A percentile compares a stretch with the other conserved stretches of the same genome.
Conservation (phyloP, 1,140 invertebrate species). For the Saccostrea glomerata region DNA sequence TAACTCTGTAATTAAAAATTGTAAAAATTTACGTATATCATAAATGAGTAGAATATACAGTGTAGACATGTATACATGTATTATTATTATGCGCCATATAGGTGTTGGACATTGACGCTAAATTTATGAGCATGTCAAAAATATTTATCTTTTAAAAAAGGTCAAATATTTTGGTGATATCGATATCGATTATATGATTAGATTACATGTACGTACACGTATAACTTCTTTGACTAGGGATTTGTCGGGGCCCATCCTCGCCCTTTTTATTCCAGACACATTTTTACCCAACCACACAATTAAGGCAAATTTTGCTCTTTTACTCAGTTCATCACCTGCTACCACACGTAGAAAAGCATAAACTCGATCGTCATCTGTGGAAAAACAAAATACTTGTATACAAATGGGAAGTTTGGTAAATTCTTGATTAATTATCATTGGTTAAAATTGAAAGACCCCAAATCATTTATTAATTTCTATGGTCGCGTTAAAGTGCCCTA, state of each 20-base stretch:
- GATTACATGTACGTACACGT: constrained; percentile 82
- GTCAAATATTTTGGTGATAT: too few species aligned
- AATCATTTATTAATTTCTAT: too few species aligned
- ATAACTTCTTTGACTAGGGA: constrained; percentile 87
- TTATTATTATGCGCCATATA: too few species aligned
- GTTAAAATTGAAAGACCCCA: background rate
- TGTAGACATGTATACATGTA: too few species aligned
- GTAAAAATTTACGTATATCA: background rate
- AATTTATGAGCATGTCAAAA: too few species aligned
- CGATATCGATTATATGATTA: background rate
- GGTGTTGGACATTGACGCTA: too few species aligned
- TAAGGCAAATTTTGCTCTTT: constrained; percentile 88
- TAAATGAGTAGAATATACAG: too few species aligned
- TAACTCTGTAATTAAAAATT: constrained; percentile 61
- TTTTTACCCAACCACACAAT: constrained; percentile 87
- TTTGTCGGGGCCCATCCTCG: constrained; percentile 90
- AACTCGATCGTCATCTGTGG: constrained; percentile 84
- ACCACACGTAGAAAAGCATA: constrained; percentile 86
- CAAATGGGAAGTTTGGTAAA: too few species aligned
- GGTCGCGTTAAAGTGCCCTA: too few species aligned
- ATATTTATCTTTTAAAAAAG: background rate
- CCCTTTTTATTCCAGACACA: constrained; percentile 87
- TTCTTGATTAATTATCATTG: background rate
- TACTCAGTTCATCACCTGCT: constrained; percentile 89
- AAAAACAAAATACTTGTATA: constrained; percentile 5